phyloP scores from a whole-genome alignment of 2,797 vertebrate genomes.

The Channallabes apus region DNA sequence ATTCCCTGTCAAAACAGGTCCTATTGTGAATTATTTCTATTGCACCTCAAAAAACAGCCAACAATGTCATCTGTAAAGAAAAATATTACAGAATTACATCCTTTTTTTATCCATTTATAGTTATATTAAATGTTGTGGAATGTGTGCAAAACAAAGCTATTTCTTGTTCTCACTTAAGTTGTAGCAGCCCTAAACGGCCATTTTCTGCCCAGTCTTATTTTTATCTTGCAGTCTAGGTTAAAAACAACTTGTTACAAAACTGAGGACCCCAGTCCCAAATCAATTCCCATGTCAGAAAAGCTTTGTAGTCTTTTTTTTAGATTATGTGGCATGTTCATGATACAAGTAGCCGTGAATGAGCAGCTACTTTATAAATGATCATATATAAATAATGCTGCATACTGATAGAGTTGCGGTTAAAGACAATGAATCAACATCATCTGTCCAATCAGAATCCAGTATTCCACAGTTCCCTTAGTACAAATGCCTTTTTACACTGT shows the following conservation, averaged over 20 bases:
- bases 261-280: not conserved
- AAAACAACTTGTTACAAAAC: no score
- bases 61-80: not conserved
- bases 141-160: not conserved
- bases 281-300: no score
- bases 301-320: no score
- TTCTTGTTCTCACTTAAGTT: not conserved
- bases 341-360: not conserved
- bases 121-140: not conserved
- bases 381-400: not conserved
- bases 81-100: not conserved
- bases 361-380: not conserved
- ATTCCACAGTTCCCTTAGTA: not conserved
- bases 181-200: not conserved
- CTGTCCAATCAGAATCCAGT: not conserved
- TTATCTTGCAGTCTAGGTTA: no score
- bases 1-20: not conserved
- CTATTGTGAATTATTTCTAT: not conserved
- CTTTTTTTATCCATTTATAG: not conserved
- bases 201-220: no score
- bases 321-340: no score
- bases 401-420: no score
- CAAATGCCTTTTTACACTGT: not conserved
- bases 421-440: not conserved
- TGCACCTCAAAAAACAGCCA: not conserved